A percentile compares a stretch with the other conserved stretches of the same genome.
Conservation (phyloP, 2,113 vertebrate species). For the Tetrao urogallus region DNA sequence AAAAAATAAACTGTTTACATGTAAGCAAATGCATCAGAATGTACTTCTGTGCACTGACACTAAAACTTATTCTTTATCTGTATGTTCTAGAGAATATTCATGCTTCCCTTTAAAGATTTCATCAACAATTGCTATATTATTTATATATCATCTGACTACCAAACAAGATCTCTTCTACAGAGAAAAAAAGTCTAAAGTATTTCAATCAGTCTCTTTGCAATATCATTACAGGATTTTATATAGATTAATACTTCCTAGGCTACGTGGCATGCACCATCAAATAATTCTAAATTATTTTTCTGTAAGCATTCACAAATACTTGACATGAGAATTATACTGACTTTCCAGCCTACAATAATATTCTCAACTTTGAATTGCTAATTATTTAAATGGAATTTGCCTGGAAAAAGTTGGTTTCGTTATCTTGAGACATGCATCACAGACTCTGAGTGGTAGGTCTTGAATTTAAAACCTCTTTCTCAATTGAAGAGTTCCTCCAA, state of each 20-base stretch:
- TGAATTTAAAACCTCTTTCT: not conserved
- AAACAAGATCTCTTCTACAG: not conserved
- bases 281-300: not conserved
- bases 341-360: not conserved
- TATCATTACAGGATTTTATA: not conserved
- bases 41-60: not conserved
- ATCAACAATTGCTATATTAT: slow-evolving; percentile 1
- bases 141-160: not conserved
- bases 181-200: not conserved
- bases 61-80: not conserved
- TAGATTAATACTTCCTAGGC: not conserved
- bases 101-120: not conserved
- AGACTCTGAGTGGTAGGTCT: not conserved
- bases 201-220: not conserved
- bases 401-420: not conserved
- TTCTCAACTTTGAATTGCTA: slow-evolving; percentile 2
- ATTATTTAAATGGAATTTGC: slow-evolving; percentile 18
- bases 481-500: not conserved
- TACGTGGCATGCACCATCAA: not conserved
- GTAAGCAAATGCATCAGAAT: not conserved
- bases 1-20: slow-evolving; percentile 40
- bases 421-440: not conserved
- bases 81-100: not conserved
- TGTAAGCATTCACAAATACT: not conserved
- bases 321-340: not conserved